Evolutionary conservation across 2,113 vertebrate species (phyloP), one percentile per base, ranked within the genome.

Genomic region (Anolis sagrei): DNA sequence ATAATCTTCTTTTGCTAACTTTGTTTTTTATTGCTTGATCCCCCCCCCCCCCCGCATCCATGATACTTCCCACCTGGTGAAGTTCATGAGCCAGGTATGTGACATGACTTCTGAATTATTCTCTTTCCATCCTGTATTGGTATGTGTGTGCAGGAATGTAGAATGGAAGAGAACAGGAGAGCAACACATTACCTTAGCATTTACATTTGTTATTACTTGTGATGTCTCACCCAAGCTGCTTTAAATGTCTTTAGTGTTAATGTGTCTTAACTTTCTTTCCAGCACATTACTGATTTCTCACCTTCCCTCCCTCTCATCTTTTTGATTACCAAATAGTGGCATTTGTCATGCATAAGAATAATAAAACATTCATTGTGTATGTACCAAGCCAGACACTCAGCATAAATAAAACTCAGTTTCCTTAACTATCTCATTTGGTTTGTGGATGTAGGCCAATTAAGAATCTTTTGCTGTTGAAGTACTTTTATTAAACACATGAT

Each of bases 11-110:
- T 79, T 74, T 34, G 88, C 84, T 91, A 92, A 92, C 0, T 49
- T 87, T 73, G 32, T 86, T 81, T 91, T 92, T 79, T 48, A 87
- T 90, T 90, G 86, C 87, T 54, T 86, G 3, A 64, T 86, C 93
- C 85, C 83, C 84, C 80, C 5, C 10, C 10, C 10, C 13, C 8
- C 13, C 18, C 16, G 80, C 86, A 64, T 92, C 86, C 86, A 73
- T 91, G 93, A 85, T 86, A 93, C 93, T 93, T 91, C 88, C 88
- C 95, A 89, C 95, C 94, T 1, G 16, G 92, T 81, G 95, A 96
- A 86, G 91, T 83, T 93, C 91, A 92, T 79, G 91, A 95, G 92
- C 97, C 97, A 97, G 96, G 97, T 97, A 97, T 95, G 96, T 97
- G 96, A 91, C 90, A 88, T 91, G 90, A 87, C 90, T 82, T 86